phyloP scores from a whole-genome alignment of 2,888 invertebrate genomes.

The Ennomos erosarius region DNA sequence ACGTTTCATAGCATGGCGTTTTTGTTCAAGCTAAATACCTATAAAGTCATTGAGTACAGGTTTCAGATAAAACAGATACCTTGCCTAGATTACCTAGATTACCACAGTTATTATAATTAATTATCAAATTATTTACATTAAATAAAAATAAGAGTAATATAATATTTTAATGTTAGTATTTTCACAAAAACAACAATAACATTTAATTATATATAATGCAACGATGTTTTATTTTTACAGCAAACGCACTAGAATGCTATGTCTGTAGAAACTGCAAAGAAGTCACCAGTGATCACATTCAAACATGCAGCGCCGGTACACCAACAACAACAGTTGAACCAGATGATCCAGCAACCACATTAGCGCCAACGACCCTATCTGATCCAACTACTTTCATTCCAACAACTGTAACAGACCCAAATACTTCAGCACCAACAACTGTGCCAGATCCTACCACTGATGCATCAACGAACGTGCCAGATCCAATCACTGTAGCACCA shows the following conservation, averaged over 20 bases:
- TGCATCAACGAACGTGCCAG: neutral
- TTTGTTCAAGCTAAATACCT: too few species aligned
- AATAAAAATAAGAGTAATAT: too few species aligned
- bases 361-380: neutral
- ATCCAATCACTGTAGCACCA: too few species aligned
- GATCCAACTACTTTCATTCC: neutral
- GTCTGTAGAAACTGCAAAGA: slow-evolving; percentile 56
- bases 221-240: slow-evolving; percentile 36
- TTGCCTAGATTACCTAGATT: too few species aligned
- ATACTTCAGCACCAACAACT: neutral
- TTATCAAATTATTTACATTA: too few species aligned
- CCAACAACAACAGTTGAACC: slow-evolving; percentile 12
- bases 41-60: too few species aligned
- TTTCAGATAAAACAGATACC: too few species aligned
- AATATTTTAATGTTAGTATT: neutral
- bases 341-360: slow-evolving; percentile 10
- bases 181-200: neutral
- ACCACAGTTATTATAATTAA: too few species aligned
- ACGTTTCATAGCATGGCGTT: too few species aligned
- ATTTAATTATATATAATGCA: neutral
- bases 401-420: slow-evolving; percentile 3
- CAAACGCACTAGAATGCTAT: slow-evolving; percentile 57
- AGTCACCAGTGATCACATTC: slow-evolving; percentile 42
- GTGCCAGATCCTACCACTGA: neutral
- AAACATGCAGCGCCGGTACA: slow-evolving; percentile 46